phyloP scores from a whole-genome alignment of 1,140 invertebrate genomes.

The Drosophila rufa region DNA sequence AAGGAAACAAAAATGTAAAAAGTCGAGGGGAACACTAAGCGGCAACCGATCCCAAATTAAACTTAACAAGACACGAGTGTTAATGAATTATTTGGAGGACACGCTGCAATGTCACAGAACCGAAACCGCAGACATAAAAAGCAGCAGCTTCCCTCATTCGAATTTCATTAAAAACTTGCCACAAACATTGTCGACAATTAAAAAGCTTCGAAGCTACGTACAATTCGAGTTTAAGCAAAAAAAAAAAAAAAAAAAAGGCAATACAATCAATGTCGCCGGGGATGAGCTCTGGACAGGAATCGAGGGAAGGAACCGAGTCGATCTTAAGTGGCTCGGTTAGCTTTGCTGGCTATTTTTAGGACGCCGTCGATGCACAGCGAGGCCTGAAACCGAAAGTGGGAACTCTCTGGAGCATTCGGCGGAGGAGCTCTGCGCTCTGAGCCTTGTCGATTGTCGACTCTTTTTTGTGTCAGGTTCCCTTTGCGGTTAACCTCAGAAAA shows the following conservation, averaged over 20 bases:
- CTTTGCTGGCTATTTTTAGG: constrained; percentile 72
- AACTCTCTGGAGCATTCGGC: constrained; percentile 70
- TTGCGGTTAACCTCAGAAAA: constrained; percentile 33
- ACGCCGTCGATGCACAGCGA: constrained; percentile 33
- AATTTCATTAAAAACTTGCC: constrained; percentile 82
- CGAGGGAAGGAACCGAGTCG: constrained; percentile 10
- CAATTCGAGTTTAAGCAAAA: constrained; percentile 1
- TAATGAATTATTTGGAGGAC: constrained; percentile 84
- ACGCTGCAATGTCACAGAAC: constrained; percentile 69
- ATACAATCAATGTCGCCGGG: constrained; percentile 47
- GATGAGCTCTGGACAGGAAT: constrained; percentile 38
- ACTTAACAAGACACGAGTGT: constrained; percentile 81
- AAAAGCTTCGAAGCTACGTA: constrained; percentile 41
- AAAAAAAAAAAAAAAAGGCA: background rate
- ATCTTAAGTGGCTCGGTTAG: constrained; percentile 54
- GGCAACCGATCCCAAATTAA: constrained; percentile 63
- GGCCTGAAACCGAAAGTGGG: constrained; percentile 75
- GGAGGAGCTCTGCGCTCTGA: constrained; percentile 1
- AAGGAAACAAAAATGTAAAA: constrained; percentile 1
- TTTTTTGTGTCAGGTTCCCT: constrained; percentile 19
- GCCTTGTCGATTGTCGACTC: constrained; percentile 26
- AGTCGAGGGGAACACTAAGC: background rate
- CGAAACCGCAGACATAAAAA: constrained; percentile 45
- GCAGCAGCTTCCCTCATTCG: constrained; percentile 47
- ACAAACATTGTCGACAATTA: constrained; percentile 84